These are phyloP conservation scores for Caenorhabditis inopinata DNA, from an alignment of 1,140 invertebrate species.

Conservation along the genomic window DNA sequence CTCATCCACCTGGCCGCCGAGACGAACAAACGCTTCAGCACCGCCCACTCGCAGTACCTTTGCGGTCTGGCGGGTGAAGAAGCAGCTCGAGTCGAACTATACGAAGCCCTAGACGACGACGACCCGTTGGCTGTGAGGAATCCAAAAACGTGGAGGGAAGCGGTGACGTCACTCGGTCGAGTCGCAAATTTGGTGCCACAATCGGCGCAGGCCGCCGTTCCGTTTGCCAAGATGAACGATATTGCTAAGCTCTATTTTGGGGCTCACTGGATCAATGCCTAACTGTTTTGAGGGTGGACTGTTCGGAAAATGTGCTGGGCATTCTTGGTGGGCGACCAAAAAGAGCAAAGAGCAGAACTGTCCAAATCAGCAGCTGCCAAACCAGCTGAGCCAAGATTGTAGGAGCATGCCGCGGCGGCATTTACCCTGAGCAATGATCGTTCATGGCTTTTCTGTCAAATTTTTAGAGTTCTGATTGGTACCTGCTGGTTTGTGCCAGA, in stretches of 20 bases:
- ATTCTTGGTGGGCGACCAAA: no score
- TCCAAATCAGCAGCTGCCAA: no score
- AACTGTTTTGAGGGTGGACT: no score
- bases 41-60: background rate
- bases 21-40: background rate
- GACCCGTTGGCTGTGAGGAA: background rate
- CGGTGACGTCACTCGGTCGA: constrained; percentile 6
- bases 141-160: background rate
- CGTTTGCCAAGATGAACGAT: background rate
- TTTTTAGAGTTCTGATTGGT: no score
- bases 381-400: no score
- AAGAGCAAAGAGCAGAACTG: no score
- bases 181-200: background rate
- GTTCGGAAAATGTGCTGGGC: no score
- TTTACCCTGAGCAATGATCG: no score
- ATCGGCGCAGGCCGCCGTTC: constrained; percentile 25
- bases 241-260: constrained; percentile 7
- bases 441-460: no score
- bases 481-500: no score
- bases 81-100: background rate
- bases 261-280: constrained; percentile 12
- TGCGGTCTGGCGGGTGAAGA: background rate
- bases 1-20: background rate
- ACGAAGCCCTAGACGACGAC: background rate
- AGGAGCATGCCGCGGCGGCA: no score